These are phyloP conservation scores for Craseonycteris thonglongyai DNA, from an alignment of 2,113 vertebrate species.

Conservation along the genomic window DNA sequence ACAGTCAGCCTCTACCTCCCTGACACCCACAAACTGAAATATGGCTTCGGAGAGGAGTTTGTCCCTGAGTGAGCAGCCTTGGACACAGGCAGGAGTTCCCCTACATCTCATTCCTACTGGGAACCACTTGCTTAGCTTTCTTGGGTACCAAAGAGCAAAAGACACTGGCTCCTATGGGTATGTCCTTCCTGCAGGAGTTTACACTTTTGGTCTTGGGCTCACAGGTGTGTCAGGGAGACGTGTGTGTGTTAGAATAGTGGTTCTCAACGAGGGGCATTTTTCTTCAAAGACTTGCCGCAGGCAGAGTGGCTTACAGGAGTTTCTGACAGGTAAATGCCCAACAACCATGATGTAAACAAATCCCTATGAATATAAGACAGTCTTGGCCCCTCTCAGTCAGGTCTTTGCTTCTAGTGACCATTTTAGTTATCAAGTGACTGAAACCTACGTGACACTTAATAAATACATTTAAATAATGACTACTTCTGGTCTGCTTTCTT, in stretches of 20 bases:
- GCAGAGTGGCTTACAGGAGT: not conserved
- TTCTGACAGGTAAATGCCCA: not conserved
- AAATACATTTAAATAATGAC: not conserved
- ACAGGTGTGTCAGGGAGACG: not conserved
- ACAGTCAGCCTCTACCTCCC: not conserved
- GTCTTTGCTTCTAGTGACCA: not conserved
- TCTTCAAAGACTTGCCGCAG: not conserved
- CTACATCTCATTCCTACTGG: too few relatives aligned
- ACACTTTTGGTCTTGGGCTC: not conserved
- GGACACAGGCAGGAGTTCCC: not conserved
- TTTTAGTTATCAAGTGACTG: not conserved
- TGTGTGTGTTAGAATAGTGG: not conserved
- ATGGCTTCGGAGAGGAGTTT: not conserved
- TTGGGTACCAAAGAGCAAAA: not conserved
- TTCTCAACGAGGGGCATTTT: not conserved
- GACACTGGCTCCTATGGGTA: not conserved
- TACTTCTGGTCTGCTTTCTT: not conserved
- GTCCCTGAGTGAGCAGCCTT: not conserved
- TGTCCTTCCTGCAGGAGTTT: not conserved
- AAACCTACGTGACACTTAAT: not conserved
- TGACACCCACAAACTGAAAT: too few relatives aligned
- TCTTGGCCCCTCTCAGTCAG: not conserved
- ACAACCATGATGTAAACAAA: not conserved
- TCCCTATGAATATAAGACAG: not conserved
- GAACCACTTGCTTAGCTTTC: not conserved